These are phyloP conservation scores for Agapornis roseicollis DNA, from an alignment of 2,113 vertebrate species.

Conservation along the genomic window DNA sequence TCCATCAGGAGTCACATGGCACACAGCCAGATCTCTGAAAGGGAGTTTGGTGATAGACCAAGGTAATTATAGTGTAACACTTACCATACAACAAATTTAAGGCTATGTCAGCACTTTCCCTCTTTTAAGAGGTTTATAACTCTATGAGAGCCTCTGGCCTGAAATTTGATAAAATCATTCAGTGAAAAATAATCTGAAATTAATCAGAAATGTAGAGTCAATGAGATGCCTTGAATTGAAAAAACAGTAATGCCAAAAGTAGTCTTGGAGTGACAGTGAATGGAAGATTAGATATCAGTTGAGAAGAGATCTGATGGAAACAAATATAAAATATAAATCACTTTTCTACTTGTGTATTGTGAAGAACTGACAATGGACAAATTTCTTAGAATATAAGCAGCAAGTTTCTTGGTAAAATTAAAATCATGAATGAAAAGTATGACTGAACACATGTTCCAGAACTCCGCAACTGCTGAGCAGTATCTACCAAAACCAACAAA, in stretches of 20 bases:
- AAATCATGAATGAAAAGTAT: neutral
- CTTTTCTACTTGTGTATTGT: neutral
- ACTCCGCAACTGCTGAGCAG: neutral
- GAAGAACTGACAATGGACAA: neutral
- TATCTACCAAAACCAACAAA: neutral
- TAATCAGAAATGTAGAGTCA: neutral
- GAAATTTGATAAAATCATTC: slow-evolving; percentile 34
- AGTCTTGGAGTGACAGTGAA: neutral
- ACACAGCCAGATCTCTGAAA: slow-evolving; percentile 22
- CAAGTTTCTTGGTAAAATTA: neutral
- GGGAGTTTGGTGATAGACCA: slow-evolving; percentile 49
- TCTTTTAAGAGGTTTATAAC: slow-evolving; percentile 31
- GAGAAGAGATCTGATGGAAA: neutral
- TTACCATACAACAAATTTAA: slow-evolving; percentile 48
- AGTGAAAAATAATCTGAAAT: slow-evolving; percentile 21
- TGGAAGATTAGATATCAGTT: neutral
- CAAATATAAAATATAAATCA: neutral
- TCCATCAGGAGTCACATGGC: slow-evolving; percentile 8
- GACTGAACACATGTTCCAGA: neutral
- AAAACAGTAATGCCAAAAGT: neutral
- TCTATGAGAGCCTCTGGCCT: slow-evolving; percentile 10
- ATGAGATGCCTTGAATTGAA: slow-evolving; percentile 3
- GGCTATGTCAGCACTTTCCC: slow-evolving; percentile 42
- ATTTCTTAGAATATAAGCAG: neutral
- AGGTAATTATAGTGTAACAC: slow-evolving; percentile 58